Conservation (phyloP, 2,888 invertebrate species). For the Drosophila infuscata region DNA sequence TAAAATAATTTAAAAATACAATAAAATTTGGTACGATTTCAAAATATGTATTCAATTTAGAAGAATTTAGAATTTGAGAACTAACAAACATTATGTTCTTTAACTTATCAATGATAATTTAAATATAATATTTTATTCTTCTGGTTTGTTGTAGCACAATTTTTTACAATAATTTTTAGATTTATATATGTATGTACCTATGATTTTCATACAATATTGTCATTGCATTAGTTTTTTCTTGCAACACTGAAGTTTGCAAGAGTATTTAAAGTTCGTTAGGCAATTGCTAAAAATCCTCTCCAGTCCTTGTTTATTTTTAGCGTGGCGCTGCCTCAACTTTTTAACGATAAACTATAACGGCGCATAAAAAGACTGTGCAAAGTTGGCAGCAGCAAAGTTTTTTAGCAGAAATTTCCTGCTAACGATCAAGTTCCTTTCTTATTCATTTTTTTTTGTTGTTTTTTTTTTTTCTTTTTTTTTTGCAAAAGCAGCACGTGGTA, state of each 20-base stretch:
- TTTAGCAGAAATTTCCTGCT: conserved; percentile 69
- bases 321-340: conserved; percentile 50
- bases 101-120: neutral
- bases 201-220: too few species aligned
- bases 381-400: conserved; percentile 63
- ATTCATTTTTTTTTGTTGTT: conserved; percentile 5
- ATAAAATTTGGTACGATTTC: neutral
- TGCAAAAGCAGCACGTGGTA: conserved; percentile 38
- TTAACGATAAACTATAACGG: conserved; percentile 77
- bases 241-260: neutral
- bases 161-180: neutral
- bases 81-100: neutral
- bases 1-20: neutral
- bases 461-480: conserved; percentile 8
- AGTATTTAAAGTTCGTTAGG: conserved; percentile 7
- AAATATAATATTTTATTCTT: neutral
- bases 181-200: too few species aligned
- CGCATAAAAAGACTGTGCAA: conserved; percentile 71
- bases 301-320: conserved; percentile 42
- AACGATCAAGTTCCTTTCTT: conserved; percentile 69
- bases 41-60: neutral
- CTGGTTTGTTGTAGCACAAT: neutral
- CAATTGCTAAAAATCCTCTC: neutral
- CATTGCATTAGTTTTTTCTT: neutral
- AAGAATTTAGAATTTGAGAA: too few species aligned